Base-by-base conservation (phyloP, 2,888 invertebrate genomes). In the Holacanthella duospinosa region DNA sequence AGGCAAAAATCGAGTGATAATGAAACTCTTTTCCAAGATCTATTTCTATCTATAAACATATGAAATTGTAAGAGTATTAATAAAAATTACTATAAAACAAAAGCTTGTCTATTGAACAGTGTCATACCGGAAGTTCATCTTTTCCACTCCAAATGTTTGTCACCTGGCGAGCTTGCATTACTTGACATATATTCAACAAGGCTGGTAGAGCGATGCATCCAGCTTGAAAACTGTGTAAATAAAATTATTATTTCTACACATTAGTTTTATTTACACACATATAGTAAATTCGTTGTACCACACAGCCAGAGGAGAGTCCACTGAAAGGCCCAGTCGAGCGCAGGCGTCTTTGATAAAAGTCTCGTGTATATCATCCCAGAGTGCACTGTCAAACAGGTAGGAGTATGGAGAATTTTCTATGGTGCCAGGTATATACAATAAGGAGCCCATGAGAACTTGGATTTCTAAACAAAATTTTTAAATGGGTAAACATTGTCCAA, bases 1-100 rank as follows among this genome's bases (percentile, higher is more conserved):
- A 99, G 26, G 97, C 95, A 80, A 99, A 99, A 76, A 96, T 90
- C 4, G 96, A 97, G 80, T 99, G 99, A 78, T 93, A 95, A 71
- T 91, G 86, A 75, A 88, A 89, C 69, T 93, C 92, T 62, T 83
- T 83, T 44, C 94, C 95, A 69, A 95, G 83, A 75, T 96, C 93
- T 65, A 96, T 89, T 79, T 96, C 95, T 78, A 97, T 94, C 93
- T 93, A 77, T 53, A 60, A 68, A n/a, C 54, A 54, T n/a, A 43
- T 24, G 4, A 59, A 59, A 43, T 55, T 21, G 2, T 16, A 55
- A 54, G 25, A 26, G 61, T 29, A 16, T 27, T 27, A 48, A 57
- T 57, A 12, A 25, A 27, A 28, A n/a, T 21, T 21, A n/a, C n/a
- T 56, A 27, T 9, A 4, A 55, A 26, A 6, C 28, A 60, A 16